These are phyloP conservation scores for Chondrilla cf. caribensis DNA, from an alignment of 37 sponge, comb jelly and placozoan genomes.

Conservation along the genomic window DNA sequence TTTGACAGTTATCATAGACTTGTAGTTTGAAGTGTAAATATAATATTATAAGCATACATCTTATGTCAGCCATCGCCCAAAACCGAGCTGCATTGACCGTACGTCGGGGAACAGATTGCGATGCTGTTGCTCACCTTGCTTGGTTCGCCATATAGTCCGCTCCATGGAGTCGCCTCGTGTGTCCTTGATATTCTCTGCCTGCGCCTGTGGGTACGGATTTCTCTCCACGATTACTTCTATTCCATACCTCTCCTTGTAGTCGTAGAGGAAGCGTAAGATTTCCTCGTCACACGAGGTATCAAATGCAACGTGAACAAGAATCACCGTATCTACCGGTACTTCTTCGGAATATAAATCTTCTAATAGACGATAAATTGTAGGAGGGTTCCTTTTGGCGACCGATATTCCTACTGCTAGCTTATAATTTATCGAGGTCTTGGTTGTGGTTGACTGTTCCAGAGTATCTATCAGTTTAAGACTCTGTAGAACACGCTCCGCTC, in stretches of 20 bases:
- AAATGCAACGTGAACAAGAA: constrained; percentile 13
- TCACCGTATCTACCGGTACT: neutral
- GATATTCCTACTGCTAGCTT: constrained; percentile 29
- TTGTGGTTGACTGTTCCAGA: too few relatives aligned
- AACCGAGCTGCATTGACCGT: too few relatives aligned
- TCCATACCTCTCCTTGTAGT: neutral
- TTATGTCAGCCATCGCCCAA: too few relatives aligned
- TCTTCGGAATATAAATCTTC: neutral
- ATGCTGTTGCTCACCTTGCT: constrained; percentile 44
- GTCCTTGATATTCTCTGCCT: constrained; percentile 10
- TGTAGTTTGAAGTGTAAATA: too few relatives aligned
- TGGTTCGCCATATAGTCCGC: constrained; percentile 34
- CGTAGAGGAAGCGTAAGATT: neutral
- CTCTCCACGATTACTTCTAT: neutral
- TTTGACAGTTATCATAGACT: too few relatives aligned
- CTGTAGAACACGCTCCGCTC: too few relatives aligned
- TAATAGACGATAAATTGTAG: constrained; percentile 19
- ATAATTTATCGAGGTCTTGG: too few relatives aligned
- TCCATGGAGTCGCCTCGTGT: constrained; percentile 34
- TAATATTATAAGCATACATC: too few relatives aligned
- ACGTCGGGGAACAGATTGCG: too few relatives aligned
- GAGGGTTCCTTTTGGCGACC: constrained; percentile 14
- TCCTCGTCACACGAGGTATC: constrained; percentile 9
- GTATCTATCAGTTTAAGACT: too few relatives aligned
- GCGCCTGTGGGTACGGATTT: constrained; percentile 11